Percentiles rank a stretch among this genome's conserved stretches.
phyloP scores from a whole-genome alignment of 2,113 vertebrate genomes.

The Tilapia sparmanii region DNA sequence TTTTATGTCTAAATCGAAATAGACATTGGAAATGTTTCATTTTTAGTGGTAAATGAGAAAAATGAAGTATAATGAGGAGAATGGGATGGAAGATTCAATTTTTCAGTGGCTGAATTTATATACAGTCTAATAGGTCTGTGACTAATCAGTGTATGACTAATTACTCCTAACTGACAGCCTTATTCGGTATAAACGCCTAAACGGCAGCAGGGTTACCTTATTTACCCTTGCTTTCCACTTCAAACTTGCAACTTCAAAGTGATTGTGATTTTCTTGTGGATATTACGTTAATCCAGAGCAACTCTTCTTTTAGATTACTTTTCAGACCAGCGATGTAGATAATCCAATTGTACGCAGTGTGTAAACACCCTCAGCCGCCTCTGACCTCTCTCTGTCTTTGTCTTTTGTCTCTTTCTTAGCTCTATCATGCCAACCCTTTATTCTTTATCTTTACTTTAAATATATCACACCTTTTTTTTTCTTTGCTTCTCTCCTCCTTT shows the following conservation, averaged over 20 bases:
- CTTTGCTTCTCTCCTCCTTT: not conserved
- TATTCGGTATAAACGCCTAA: not conserved
- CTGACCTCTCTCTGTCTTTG: not conserved
- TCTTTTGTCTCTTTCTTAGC: not conserved
- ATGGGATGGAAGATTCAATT: conserved; percentile 16
- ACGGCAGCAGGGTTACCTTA: not conserved
- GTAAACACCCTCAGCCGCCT: conserved; percentile 2
- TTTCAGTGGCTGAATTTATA: conserved; percentile 18
- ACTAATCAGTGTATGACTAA: conserved; percentile 38
- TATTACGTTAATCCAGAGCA: not conserved
- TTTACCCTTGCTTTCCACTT: not conserved
- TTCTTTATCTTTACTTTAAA: not conserved
- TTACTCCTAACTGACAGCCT: conserved; percentile 25
- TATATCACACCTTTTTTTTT: not conserved
- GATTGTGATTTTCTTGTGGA: conserved; percentile 1
- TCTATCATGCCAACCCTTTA: not conserved
- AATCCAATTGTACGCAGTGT: conserved; percentile 1
- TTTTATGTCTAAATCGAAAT: conserved; percentile 43
- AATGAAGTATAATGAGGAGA: conserved; percentile 19
- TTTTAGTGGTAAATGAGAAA: conserved; percentile 32
- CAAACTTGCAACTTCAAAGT: conserved; percentile 10
- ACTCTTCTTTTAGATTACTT: not conserved
- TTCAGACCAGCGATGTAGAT: not conserved
- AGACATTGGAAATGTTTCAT: conserved; percentile 8
- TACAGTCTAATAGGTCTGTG: not conserved